Evolutionary conservation across 2,888 invertebrate species (phyloP).

Genomic region (Dolichopus griseipennis): DNA sequence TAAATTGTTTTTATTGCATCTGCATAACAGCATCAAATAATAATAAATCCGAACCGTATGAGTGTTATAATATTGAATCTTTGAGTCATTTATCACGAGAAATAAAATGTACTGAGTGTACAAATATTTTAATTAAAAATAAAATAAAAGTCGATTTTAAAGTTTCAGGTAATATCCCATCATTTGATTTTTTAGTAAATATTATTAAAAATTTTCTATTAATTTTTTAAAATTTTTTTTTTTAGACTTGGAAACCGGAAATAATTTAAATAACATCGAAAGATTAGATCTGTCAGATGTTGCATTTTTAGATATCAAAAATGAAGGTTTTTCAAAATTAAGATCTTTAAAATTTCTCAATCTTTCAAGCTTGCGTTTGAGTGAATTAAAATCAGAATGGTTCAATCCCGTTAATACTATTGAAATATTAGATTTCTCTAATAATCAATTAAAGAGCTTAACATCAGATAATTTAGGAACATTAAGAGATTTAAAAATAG

Average conservation of each 20-base stretch:
- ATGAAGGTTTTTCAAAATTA: slow-evolving; percentile 30
- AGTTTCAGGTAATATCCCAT: slow-evolving; percentile 20
- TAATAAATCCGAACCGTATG: slow-evolving; percentile 13
- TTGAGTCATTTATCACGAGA: slow-evolving; percentile 18
- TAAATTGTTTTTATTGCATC: too few relatives aligned
- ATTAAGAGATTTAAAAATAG: slow-evolving; percentile 28
- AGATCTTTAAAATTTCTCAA: slow-evolving; percentile 30
- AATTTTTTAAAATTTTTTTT: neutral
- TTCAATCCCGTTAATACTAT: slow-evolving; percentile 27
- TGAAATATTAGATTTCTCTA: slow-evolving; percentile 33
- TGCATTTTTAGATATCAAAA: slow-evolving; percentile 25
- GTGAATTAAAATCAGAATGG: slow-evolving; percentile 24
- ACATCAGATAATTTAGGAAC: slow-evolving; percentile 24
- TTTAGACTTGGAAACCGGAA: too few relatives aligned
- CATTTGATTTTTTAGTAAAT: neutral
- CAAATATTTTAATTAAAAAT: slow-evolving; percentile 23
- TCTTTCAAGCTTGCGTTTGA: slow-evolving; percentile 29
- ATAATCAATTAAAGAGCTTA: slow-evolving; percentile 29
- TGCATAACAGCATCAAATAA: neutral
- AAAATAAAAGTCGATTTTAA: slow-evolving; percentile 17
- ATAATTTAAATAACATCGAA: neutral
- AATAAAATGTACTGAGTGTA: slow-evolving; percentile 22
- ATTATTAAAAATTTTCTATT: neutral
- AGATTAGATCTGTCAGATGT: slow-evolving; percentile 15
- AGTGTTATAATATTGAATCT: slow-evolving; percentile 20